Evolutionary conservation across 2,797 vertebrate species (phyloP).

Genomic region (Synaphobranchus kaupii): DNA sequence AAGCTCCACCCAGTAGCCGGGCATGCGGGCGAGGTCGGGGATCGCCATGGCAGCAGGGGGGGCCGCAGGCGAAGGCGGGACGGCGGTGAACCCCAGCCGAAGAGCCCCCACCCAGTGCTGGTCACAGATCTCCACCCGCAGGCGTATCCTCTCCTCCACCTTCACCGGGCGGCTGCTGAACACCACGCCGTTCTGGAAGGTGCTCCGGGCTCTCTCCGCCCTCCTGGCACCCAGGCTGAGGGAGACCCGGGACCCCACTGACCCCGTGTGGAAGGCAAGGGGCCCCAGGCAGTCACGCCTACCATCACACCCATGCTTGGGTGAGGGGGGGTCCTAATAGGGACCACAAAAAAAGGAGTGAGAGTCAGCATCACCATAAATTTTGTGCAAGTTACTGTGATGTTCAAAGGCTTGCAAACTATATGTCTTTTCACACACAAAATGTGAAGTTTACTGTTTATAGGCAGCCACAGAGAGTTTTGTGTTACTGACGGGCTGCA

Average conservation of each 20-base stretch:
- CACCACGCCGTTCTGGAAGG: conserved; percentile 55
- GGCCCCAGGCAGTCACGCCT: conserved; percentile 46
- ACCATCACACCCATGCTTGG: conserved; percentile 13
- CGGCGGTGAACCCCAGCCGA: conserved; percentile 65
- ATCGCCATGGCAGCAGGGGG: conserved; percentile 51
- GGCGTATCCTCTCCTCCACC: conserved; percentile 53
- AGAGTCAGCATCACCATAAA: conserved; percentile 45
- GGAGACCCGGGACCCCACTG: conserved; percentile 50
- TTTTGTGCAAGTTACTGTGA: neutral
- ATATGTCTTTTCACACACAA: neutral
- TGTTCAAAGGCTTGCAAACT: neutral
- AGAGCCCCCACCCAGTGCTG: conserved; percentile 55
- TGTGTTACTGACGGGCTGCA: neutral
- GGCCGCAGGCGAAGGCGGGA: conserved; percentile 40
- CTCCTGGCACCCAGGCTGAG: conserved; percentile 35
- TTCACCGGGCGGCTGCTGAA: conserved; percentile 63
- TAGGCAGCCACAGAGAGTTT: neutral
- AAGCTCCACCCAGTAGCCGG: conserved; percentile 51
- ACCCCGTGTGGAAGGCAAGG: conserved; percentile 56
- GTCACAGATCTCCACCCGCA: conserved; percentile 53
- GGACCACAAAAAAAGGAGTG: neutral
- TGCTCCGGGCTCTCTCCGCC: conserved; percentile 43
- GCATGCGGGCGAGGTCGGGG: conserved; percentile 48
- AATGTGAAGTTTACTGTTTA: neutral
- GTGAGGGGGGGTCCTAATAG: neutral